A percentile compares a stretch with the other conserved stretches of the same genome.
These are phyloP conservation scores for Phymanthus crucifer DNA, from an alignment of 92 coral and sea anemone species.

Conservation along the genomic window DNA sequence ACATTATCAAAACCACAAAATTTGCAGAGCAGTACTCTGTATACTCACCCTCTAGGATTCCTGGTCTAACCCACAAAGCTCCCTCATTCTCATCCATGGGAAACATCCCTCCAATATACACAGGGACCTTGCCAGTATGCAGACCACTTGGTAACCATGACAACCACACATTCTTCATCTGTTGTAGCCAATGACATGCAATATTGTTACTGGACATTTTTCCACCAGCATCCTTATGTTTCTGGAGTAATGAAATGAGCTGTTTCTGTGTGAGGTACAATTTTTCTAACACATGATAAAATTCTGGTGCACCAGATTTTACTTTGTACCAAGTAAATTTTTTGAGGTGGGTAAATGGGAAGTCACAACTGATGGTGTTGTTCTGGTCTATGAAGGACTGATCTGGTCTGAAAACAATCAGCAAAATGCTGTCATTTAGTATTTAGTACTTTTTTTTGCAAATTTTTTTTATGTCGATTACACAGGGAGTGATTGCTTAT, in stretches of 20 bases:
- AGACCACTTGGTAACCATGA: slow-evolving; percentile 65
- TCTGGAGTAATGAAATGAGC: slow-evolving; percentile 47
- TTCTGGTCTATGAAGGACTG: slow-evolving; percentile 31
- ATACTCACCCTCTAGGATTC: slow-evolving; percentile 66
- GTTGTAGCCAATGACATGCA: slow-evolving; percentile 77
- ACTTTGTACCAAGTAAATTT: slow-evolving; percentile 73
- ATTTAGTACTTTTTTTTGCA: too few relatives aligned
- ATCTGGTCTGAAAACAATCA: slow-evolving; percentile 36
- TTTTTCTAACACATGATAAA: slow-evolving; percentile 58
- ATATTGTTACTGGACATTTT: slow-evolving; percentile 52
- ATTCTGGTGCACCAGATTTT: slow-evolving; percentile 62
- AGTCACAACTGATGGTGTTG: slow-evolving; percentile 59
- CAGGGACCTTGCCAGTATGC: slow-evolving; percentile 57
- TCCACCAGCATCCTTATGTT: slow-evolving; percentile 48
- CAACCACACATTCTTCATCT: slow-evolving; percentile 63
- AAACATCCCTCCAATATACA: slow-evolving; percentile 89
- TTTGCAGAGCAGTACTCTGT: too few relatives aligned
- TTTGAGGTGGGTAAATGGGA: slow-evolving; percentile 55
- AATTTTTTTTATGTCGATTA: too few relatives aligned
- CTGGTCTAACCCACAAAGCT: slow-evolving; percentile 85
- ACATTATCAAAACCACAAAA: too few relatives aligned
- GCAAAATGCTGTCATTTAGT: neutral
- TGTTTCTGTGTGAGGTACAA: slow-evolving; percentile 57
- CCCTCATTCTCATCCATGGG: slow-evolving; percentile 62
- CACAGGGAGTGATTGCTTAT: too few relatives aligned